These are phyloP conservation scores for Planiliza haematocheilus DNA, from an alignment of 2,113 vertebrate species.

Conservation along the genomic window DNA sequence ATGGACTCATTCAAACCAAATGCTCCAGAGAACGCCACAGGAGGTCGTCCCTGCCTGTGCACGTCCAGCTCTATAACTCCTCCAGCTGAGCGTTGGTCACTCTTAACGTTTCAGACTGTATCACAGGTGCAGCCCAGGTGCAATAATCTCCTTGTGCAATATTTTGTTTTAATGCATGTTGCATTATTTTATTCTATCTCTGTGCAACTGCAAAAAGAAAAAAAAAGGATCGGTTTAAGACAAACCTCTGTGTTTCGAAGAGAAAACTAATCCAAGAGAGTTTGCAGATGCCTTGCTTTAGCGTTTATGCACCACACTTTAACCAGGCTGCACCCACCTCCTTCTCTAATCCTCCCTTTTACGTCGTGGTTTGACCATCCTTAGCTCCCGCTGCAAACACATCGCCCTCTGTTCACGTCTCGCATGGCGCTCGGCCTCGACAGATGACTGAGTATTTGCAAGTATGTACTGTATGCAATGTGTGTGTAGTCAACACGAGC, in stretches of 20 bases:
- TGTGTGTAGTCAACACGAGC: conserved; percentile 51
- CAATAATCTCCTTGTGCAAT: too few species aligned
- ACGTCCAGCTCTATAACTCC: too few species aligned
- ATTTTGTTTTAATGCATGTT: too few species aligned
- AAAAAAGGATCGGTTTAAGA: not conserved
- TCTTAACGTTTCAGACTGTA: too few species aligned
- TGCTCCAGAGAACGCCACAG: too few species aligned
- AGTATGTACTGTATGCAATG: conserved; percentile 53
- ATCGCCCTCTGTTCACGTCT: conserved; percentile 18
- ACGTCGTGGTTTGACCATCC: not conserved
- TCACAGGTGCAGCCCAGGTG: too few species aligned
- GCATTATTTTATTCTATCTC: too few species aligned
- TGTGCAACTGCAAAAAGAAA: too few species aligned
- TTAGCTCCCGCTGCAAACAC: conserved; percentile 10
- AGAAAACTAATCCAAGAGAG: not conserved
- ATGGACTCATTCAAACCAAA: too few species aligned
- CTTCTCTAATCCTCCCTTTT: conserved; percentile 1
- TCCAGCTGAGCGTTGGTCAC: too few species aligned
- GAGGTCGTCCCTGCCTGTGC: too few species aligned
- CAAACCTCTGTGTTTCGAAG: not conserved
- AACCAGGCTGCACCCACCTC: not conserved
- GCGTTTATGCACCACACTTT: not conserved
- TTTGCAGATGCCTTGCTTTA: not conserved
- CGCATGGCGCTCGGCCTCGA: conserved; percentile 15
- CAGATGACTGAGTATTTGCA: conserved; percentile 45